A percentile compares a stretch with the other conserved stretches of the same genome.
Evolutionary conservation across 2,113 vertebrate species (phyloP).

Genomic region (Bubo bubo): DNA sequence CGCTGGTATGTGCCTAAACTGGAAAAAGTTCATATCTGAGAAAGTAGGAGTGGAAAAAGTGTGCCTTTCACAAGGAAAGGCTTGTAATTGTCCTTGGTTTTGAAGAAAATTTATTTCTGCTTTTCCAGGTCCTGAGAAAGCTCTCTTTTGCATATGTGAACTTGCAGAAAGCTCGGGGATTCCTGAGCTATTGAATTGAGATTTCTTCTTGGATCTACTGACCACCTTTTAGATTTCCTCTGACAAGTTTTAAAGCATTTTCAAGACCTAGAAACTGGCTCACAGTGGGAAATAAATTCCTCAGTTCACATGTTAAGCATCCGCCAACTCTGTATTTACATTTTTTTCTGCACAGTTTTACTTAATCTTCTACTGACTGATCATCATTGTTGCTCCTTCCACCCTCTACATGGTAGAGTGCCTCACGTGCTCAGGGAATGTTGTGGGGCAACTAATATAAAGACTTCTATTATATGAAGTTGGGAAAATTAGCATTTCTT

Average conservation of each 20-base stretch:
- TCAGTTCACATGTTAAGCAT: background rate
- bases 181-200: background rate
- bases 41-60: background rate
- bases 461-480: background rate
- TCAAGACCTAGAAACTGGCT: background rate
- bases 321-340: background rate
- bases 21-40: background rate
- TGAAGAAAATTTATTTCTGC: background rate
- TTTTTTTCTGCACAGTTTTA: slow-evolving; percentile 7
- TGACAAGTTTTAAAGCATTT: background rate
- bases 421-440: background rate
- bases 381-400: background rate
- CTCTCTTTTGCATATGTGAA: background rate
- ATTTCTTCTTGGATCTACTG: background rate
- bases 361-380: background rate
- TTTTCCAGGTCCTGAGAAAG: background rate
- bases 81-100: background rate
- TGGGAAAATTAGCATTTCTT: background rate
- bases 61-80: background rate
- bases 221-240: background rate
- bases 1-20: background rate
- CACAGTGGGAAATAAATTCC: background rate
- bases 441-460: background rate
- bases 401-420: background rate
- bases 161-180: background rate